Evolutionary conservation across 2,888 invertebrate genomes (phyloP), one percentile per base, ranked within the genome.

Genomic region (Pantelozetes paolii): DNA sequence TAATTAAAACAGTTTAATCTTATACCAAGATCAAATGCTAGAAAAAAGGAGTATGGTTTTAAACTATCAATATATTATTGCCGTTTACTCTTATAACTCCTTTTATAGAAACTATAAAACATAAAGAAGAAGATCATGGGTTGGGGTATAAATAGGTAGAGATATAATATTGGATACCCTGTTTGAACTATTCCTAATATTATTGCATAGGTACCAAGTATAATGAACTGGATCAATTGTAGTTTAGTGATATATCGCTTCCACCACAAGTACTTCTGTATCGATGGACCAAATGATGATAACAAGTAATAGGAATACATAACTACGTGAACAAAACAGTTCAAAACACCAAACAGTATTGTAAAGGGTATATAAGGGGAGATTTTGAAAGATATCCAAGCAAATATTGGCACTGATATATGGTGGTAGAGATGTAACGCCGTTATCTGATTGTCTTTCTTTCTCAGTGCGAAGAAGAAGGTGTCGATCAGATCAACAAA

Each of bases 401-500:
- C 74, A 18, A 74, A 48, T 2, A 74, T 74, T 9, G 74, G 74
- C 11, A 74, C 74, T 2, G 74, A 74, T 30, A 74, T 26, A 36
- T 75, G 75, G 36, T 75, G 75, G 23, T 75, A 75, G 20, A 75
- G 26, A 54, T 75, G 75, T 5, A 75, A 23, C 8, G 70, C 40
- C n/a, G 50, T 67, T 48, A 75, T 72, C 13, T 75, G 75, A 30
- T 32, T 23, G 23, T 72, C 23, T 48, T 75, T 75, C 32, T 75
- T 75, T 0, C 75, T 64, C 15, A 73, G 11, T 9, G 72, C 62
- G 28, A 75, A 74, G 42, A 75, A 75, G 9, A 75, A 23, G 5
- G 75, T 75, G 32, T 75, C 75, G 32, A 75, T 36, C 15, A 72
- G 72, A 20, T 75, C 75, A 59, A 73, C 28, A 45, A 67, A 75